phyloP scores from a whole-genome alignment of 2,113 vertebrate genomes.

The Neolamprologus devosi region DNA sequence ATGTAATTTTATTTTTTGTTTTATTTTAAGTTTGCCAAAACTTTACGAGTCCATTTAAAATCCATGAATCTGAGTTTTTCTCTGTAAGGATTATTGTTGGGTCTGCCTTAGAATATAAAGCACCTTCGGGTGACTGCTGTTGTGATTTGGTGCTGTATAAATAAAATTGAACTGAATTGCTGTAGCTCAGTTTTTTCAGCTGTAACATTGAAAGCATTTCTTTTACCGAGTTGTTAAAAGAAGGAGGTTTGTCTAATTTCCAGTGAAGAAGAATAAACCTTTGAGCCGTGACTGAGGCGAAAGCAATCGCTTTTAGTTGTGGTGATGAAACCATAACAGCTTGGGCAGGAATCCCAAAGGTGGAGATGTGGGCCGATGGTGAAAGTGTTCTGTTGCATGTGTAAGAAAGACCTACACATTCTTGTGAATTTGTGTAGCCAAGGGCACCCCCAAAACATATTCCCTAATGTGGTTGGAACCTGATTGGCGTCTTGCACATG shows the following conservation, averaged over 20 bases:
- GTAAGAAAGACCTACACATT: neutral
- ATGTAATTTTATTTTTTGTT: neutral
- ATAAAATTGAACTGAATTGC: neutral
- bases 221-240: fast-evolving
- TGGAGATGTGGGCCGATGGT: neutral
- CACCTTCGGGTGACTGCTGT: fast-evolving
- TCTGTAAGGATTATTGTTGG: neutral
- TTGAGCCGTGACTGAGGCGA: neutral
- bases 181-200: neutral
- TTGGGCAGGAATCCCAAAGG: neutral
- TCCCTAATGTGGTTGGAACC: neutral
- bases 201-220: neutral
- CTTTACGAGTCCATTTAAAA: neutral
- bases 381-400: neutral
- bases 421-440: fast-evolving
- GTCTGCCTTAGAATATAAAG: fast-evolving
- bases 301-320: fast-evolving
- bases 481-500: neutral
- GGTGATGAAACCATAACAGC: neutral
- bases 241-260: neutral
- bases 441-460: neutral
- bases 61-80: neutral
- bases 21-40: neutral
- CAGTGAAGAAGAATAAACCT: neutral
- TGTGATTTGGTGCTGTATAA: neutral